Conservation (phyloP, 2,888 invertebrate species). For the Chironomus tentans region DNA sequence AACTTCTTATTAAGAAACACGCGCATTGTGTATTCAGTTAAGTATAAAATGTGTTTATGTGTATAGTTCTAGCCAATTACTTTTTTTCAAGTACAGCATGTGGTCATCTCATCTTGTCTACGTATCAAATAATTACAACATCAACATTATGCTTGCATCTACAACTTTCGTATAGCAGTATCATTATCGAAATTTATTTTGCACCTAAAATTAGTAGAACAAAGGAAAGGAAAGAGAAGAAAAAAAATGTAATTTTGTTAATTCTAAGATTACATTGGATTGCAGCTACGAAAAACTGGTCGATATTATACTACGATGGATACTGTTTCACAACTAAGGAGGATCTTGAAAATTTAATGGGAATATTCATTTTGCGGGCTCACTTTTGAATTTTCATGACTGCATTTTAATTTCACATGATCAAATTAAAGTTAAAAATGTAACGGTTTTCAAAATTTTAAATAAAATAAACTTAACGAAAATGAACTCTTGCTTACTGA, state of each 20-base stretch:
- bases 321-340: too few species aligned
- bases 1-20: background rate
- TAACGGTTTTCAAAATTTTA: too few species aligned
- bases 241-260: background rate
- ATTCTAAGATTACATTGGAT: too few species aligned
- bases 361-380: too few species aligned
- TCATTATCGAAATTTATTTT: conserved; percentile 13
- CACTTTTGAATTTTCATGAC: too few species aligned
- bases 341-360: too few species aligned
- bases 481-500: too few species aligned
- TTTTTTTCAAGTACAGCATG: background rate
- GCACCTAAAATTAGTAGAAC: background rate
- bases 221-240: background rate
- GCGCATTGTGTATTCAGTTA: background rate
- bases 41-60: background rate
- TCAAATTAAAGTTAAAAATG: too few species aligned
- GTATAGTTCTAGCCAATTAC: background rate
- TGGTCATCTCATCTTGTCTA: background rate
- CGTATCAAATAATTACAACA: background rate
- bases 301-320: too few species aligned
- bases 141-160: background rate
- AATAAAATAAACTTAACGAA: too few species aligned
- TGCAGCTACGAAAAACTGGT: too few species aligned
- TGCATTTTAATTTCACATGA: too few species aligned
- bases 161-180: conserved; percentile 22